Conservation (phyloP, 2,797 vertebrate genomes). For the Channa striata region DNA sequence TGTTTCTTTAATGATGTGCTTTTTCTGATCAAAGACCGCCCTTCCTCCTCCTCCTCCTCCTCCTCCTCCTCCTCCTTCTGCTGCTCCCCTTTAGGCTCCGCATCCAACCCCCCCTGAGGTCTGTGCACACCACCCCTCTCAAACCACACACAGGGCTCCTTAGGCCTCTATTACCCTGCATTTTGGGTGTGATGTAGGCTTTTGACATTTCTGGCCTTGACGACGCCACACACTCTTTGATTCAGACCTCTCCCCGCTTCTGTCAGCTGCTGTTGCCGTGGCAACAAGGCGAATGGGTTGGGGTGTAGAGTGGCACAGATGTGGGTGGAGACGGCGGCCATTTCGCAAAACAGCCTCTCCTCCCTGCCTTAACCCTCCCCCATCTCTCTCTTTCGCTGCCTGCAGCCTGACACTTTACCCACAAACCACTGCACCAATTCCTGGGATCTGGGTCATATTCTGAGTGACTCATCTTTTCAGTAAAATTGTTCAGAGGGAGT, state of each 20-base stretch:
- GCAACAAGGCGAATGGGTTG: conserved; percentile 44
- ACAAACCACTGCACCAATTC: conserved; percentile 65
- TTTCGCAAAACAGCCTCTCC: conserved; percentile 48
- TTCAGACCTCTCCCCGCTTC: conserved; percentile 31
- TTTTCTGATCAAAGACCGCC: conserved; percentile 57
- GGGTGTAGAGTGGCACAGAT: conserved; percentile 25
- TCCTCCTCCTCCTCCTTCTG: neutral
- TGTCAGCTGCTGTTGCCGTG: conserved; percentile 77
- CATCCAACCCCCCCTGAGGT: conserved; percentile 14
- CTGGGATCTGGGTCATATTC: conserved; percentile 74
- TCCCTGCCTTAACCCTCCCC: conserved; percentile 1
- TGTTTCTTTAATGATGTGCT: conserved; percentile 54
- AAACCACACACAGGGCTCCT: conserved; percentile 18
- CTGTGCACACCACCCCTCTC: conserved; percentile 15
- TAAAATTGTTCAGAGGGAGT: conserved; percentile 5
- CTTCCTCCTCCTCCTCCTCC: neutral
- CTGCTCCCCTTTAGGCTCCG: conserved; percentile 23
- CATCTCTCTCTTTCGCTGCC: conserved; percentile 9
- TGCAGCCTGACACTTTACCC: conserved; percentile 62
- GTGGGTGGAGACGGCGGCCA: conserved; percentile 65
- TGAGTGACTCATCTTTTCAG: conserved; percentile 74
- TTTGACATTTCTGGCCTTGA: conserved; percentile 48
- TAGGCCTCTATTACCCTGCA: conserved; percentile 12
- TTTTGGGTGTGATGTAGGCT: conserved; percentile 38
- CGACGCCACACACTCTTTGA: conserved; percentile 30